Conservation (phyloP, 2,888 invertebrate genomes). For the Eupsilia transversa region DNA sequence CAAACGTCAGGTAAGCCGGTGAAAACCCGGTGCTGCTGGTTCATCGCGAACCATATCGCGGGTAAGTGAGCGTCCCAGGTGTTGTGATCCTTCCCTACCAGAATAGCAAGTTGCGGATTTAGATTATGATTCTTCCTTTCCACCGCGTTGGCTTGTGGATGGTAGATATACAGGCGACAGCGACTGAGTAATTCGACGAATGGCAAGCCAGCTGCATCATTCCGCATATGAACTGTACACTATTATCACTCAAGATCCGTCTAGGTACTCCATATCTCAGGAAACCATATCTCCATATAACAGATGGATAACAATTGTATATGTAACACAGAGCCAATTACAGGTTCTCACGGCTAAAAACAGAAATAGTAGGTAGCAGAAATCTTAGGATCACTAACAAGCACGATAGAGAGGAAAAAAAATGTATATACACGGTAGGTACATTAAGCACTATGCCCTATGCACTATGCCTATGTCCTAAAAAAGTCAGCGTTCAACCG, state of each 20-base stretch:
- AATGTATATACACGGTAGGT: too few relatives aligned
- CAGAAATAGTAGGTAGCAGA: too few relatives aligned
- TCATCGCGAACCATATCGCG: conserved; percentile 20
- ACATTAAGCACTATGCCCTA: too few relatives aligned
- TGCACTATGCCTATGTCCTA: too few relatives aligned
- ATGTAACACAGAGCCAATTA: too few relatives aligned
- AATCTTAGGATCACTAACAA: too few relatives aligned
- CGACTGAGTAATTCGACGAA: conserved; percentile 9
- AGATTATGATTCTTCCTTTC: conserved; percentile 26
- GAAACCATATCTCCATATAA: too few relatives aligned
- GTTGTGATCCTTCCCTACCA: conserved; percentile 16
- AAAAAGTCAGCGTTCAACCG: too few relatives aligned
- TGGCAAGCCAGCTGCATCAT: conserved; percentile 30
- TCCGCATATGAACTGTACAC: conserved; percentile 16
- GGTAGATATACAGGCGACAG: conserved; percentile 20
- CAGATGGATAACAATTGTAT: too few relatives aligned
- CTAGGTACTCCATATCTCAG: conserved; percentile 25
- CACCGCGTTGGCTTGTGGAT: conserved; percentile 26
- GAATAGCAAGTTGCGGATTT: conserved; percentile 15
- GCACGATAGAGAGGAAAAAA: too few relatives aligned
- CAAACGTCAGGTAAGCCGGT: not conserved
- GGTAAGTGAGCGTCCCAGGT: conserved; percentile 14
- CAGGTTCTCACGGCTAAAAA: too few relatives aligned
- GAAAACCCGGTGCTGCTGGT: conserved; percentile 1
- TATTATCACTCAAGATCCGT: conserved; percentile 26